Evolutionary conservation across 2,113 vertebrate genomes (phyloP).

Genomic region (cattle (Bos taurus)): ARS-UCD2.0 NC_037347.1:27436001-27436500

Average conservation of each 20-base stretch:
- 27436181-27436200: neutral
- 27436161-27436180: neutral
- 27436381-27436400: neutral
- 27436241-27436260: neutral
- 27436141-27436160: neutral
- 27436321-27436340: neutral
- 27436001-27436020: neutral
- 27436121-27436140: neutral
- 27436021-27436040: neutral
- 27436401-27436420: neutral
- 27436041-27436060: neutral
- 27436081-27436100: neutral
- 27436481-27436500: neutral
- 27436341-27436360: neutral
- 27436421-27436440: neutral
- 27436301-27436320: neutral
- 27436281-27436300: neutral
- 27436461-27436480: rapidly evolving
- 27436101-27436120: neutral
- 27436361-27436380: neutral
- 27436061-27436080: neutral
- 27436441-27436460: neutral
- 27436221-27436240: neutral
- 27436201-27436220: neutral
- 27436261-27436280: neutral